Evolutionary conservation across 2,888 invertebrate genomes (phyloP).

Genomic region (Macroteleia sp.): DNA sequence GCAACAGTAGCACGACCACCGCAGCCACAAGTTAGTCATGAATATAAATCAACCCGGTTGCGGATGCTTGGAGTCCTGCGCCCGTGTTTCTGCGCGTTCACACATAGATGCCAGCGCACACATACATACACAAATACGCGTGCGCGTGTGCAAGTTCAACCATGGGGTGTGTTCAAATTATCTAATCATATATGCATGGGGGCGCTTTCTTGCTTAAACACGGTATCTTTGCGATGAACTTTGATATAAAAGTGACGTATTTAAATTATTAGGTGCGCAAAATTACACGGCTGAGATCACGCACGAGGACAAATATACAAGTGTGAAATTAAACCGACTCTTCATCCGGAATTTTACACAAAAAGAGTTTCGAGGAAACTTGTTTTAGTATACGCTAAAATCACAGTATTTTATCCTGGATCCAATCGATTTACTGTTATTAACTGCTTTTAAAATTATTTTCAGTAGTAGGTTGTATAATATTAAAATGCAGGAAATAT

Average conservation of each 20-base stretch:
- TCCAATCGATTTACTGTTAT: no score
- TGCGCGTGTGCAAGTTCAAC: constrained; percentile 4
- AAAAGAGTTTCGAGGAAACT: no score
- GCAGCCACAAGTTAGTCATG: constrained; percentile 68
- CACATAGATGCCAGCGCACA: constrained; percentile 7
- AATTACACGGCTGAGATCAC: constrained; percentile 21
- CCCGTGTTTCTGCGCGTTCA: constrained; percentile 26
- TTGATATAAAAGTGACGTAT: constrained; percentile 48
- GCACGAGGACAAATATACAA: not conserved
- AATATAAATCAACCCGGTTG: constrained; percentile 66
- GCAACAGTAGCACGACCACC: constrained; percentile 53
- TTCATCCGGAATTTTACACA: no score
- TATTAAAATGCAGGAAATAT: no score
- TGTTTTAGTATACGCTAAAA: no score
- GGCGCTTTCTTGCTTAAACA: constrained; percentile 55
- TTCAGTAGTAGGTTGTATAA: no score
- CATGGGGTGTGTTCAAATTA: constrained; percentile 43
- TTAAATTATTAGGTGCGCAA: constrained; percentile 41
- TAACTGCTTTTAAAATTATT: no score
- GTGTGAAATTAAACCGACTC: no score
- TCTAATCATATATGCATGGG: constrained; percentile 54
- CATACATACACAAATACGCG: no score
- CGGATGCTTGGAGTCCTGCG: constrained; percentile 45
- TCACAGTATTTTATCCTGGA: no score
- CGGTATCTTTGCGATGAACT: constrained; percentile 33